Base-by-base conservation (phyloP, 2,797 vertebrate genomes). In the Falco cherrug region DNA sequence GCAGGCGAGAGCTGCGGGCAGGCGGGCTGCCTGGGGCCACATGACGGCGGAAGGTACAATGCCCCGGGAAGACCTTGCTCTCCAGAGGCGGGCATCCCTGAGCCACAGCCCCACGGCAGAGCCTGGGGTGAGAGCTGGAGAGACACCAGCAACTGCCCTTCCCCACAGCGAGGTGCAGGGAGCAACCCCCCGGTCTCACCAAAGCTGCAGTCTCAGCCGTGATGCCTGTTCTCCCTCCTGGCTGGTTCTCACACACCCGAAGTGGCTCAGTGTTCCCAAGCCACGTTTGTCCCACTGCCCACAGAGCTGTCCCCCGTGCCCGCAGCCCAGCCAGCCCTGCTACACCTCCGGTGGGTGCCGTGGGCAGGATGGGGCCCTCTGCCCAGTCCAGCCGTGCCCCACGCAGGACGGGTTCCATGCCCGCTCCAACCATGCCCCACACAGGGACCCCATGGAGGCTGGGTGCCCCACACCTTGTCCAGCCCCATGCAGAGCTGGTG, bases 141-240 rank as follows among this genome's bases (percentile, higher is more conserved):
- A n/a, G 43, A 43, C 16, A n/a, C 24, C 24, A 8, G 48, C 48
- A 5, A 11, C 74, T 2, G 2, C 37, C 54, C 22, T 37, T 33
- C 37, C 11, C 37, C 9, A 2, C 1, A 4, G 26, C 4, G 54
- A 47, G 64, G 47, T 45, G 33, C 25, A 28, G 45, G 28, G 60
- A 53, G 29, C 5, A 2, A 16, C 56, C 24, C 17, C 24, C 8
- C 1, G 0, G 0, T 18, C n/a, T 35, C 39, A 41, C 39, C n/a
- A 0, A 59, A 41, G n/a, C 17, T 5, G 3, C 53, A 16, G 3
- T 22, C 28, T 39, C 31, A 51, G 37, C 59, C 1, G 0, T 4
- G 1, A 13, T 51, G 51, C 51, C 35, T 8, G 14, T 43, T 68
- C 29, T 75, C 17, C 33, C 37, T 86, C 17, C 41, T 1, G 4